Conservation (phyloP, 64 coral and sea anemone species). For the Pocillopora damicornis region DNA sequence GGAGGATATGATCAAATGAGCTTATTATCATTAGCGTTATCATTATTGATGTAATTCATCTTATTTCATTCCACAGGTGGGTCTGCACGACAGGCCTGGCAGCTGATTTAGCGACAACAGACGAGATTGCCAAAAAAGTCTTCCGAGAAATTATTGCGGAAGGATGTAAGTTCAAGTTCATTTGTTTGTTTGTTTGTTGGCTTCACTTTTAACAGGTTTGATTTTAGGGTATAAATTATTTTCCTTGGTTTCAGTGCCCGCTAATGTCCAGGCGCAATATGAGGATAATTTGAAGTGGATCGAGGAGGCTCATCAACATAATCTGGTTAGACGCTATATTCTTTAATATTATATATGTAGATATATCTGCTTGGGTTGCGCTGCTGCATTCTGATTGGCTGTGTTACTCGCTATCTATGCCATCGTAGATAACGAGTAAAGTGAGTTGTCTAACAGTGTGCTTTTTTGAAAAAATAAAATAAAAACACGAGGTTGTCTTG, state of each 20-base stretch:
- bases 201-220: not conserved
- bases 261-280: slow-evolving; percentile 74
- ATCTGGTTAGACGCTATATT: slow-evolving; percentile 43
- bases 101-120: slow-evolving; percentile 78
- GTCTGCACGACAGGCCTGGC: slow-evolving; percentile 91
- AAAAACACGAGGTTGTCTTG: too few species aligned
- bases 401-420: too few species aligned
- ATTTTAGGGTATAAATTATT: not conserved
- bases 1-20: too few species aligned
- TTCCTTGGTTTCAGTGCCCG: slow-evolving; percentile 53
- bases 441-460: too few species aligned
- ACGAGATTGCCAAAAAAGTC: slow-evolving; percentile 80
- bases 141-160: slow-evolving; percentile 72
- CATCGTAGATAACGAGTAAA: too few species aligned
- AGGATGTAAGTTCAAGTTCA: slow-evolving; percentile 36
- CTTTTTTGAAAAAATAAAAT: too few species aligned
- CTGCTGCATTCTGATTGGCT: too few species aligned
- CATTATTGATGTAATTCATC: too few species aligned
- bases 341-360: too few species aligned
- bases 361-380: too few species aligned
- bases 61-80: slow-evolving; percentile 59
- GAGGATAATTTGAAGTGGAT: slow-evolving; percentile 95
- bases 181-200: not conserved
- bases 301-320: slow-evolving; percentile 80
- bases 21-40: too few species aligned